Percentiles rank a stretch among this genome's conserved stretches.
phyloP scores from a whole-genome alignment of 2,888 invertebrate genomes.

The Anaspis maculata region DNA sequence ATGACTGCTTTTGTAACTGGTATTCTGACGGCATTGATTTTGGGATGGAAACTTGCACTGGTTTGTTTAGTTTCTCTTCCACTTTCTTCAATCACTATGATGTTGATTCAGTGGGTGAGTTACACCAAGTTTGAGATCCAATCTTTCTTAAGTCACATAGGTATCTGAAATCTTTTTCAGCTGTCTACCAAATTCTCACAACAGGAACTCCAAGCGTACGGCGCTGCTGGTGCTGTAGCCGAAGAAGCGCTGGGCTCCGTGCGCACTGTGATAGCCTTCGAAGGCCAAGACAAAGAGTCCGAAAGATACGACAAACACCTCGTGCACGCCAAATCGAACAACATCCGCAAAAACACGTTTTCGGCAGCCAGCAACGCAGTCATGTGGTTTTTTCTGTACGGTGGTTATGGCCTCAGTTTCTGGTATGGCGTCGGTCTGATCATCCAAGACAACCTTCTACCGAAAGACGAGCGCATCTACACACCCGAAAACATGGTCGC shows the following conservation, averaged over 20 bases:
- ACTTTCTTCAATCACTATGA: conserved; percentile 64
- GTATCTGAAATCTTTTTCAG: conserved; percentile 46
- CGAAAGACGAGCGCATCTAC: conserved; percentile 42
- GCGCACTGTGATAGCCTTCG: conserved; percentile 71
- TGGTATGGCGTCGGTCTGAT: conserved; percentile 73
- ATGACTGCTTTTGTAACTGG: conserved; percentile 60
- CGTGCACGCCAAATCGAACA: conserved; percentile 53
- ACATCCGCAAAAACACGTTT: conserved; percentile 60
- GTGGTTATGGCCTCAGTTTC: conserved; percentile 70
- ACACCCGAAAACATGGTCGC: conserved; percentile 62
- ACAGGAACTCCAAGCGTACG: conserved; percentile 63
- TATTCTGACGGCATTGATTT: conserved; percentile 63
- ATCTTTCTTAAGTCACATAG: background rate
- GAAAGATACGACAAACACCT: conserved; percentile 58
- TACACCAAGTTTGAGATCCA: background rate
- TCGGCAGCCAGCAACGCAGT: conserved; percentile 62
- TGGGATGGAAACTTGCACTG: conserved; percentile 81
- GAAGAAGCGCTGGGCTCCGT: conserved; percentile 71
- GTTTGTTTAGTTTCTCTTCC: conserved; percentile 73
- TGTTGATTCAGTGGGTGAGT: conserved; percentile 61
- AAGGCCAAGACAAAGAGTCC: conserved; percentile 63
- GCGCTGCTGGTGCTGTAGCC: conserved; percentile 66
- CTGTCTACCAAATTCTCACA: conserved; percentile 56
- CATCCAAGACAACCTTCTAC: conserved; percentile 44
- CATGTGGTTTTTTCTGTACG: conserved; percentile 70